Conservation (phyloP, 2,888 invertebrate genomes). For the Laspeyria flexula region DNA sequence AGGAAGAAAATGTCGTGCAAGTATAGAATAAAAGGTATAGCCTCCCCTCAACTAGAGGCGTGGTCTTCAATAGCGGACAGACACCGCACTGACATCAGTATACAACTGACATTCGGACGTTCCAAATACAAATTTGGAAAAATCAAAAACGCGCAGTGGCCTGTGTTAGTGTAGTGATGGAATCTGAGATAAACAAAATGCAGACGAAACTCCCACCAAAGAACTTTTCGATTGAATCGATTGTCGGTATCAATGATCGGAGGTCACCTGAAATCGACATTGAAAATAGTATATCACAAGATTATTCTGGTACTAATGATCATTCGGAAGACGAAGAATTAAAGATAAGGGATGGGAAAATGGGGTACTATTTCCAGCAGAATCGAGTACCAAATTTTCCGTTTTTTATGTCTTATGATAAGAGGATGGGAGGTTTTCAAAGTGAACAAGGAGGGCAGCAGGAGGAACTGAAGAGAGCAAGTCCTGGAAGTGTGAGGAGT, state of each 20-base stretch:
- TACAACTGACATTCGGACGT: slow-evolving; percentile 60
- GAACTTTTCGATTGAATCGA: slow-evolving; percentile 88
- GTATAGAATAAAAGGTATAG: slow-evolving; percentile 19
- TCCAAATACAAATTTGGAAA: slow-evolving; percentile 52
- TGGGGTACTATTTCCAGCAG: slow-evolving; percentile 79
- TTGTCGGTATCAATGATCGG: slow-evolving; percentile 78
- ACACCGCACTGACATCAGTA: slow-evolving; percentile 56
- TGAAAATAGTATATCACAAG: slow-evolving; percentile 74
- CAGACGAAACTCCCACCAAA: slow-evolving; percentile 83
- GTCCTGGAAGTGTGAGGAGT: slow-evolving; percentile 77
- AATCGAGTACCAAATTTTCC: slow-evolving; percentile 79
- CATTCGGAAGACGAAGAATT: slow-evolving; percentile 75
- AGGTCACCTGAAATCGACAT: slow-evolving; percentile 81
- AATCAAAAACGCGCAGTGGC: slow-evolving; percentile 40
- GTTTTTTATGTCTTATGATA: slow-evolving; percentile 81
- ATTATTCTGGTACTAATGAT: slow-evolving; percentile 61
- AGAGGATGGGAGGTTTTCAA: slow-evolving; percentile 62
- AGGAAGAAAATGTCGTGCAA: slow-evolving; percentile 14
- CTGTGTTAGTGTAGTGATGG: slow-evolving; percentile 63
- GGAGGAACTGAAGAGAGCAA: slow-evolving; percentile 76
- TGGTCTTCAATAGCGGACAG: slow-evolving; percentile 49
- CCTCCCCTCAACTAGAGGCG: slow-evolving; percentile 60
- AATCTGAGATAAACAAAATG: slow-evolving; percentile 77
- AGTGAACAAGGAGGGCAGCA: slow-evolving; percentile 58
- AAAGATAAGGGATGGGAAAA: slow-evolving; percentile 71